Conservation (phyloP, 2,113 vertebrate genomes). For the Chrysochloris asiatica region DNA sequence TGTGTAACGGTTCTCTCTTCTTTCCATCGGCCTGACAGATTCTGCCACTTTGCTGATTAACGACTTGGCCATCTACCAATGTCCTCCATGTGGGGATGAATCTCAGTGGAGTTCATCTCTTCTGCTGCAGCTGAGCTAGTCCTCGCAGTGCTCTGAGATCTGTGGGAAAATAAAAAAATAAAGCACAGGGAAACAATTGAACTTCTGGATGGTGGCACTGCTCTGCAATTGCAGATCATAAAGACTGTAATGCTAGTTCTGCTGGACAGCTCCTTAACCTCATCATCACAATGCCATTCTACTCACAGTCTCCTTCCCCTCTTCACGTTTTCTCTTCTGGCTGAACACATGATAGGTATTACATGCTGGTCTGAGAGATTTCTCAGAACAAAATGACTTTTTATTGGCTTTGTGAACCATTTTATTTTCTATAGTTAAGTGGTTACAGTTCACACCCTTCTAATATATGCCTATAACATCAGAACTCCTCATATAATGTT, state of each 20-base stretch:
- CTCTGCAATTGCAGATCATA: not conserved
- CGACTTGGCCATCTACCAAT: slow-evolving; percentile 26
- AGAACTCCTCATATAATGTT: no score
- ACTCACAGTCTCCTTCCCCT: not conserved
- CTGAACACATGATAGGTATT: not conserved
- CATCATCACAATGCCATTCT: not conserved
- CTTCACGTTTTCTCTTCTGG: not conserved
- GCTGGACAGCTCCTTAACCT: not conserved
- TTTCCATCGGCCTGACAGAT: not conserved
- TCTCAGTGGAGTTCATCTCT: not conserved
- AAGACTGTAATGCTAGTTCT: not conserved
- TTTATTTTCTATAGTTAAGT: not conserved
- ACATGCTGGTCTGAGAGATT: not conserved
- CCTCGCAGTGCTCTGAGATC: slow-evolving; percentile 58
- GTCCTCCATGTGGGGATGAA: not conserved
- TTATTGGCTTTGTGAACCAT: not conserved
- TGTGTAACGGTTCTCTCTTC: not conserved
- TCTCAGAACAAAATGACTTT: not conserved
- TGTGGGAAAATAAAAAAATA: slow-evolving; percentile 49
- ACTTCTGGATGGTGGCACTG: not conserved
- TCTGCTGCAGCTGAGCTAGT: not conserved
- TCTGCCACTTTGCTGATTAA: not conserved
- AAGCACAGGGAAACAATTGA: not conserved
- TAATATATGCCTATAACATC: no score
- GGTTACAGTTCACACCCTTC: not conserved